Evolutionary conservation across 2,113 vertebrate species (phyloP).

Genomic region (Caranx ignobilis): DNA sequence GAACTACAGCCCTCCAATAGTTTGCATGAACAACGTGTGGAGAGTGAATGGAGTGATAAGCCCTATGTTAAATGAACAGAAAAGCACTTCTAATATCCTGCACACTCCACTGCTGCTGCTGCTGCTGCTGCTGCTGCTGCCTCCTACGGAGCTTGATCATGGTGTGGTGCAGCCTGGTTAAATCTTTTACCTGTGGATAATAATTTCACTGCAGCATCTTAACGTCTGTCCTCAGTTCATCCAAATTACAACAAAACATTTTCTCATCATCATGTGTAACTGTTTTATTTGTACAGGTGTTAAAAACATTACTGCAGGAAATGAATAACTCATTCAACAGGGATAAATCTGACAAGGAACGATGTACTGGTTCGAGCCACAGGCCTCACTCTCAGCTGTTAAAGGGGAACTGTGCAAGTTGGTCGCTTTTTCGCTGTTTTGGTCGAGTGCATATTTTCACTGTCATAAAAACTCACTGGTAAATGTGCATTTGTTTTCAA

Average conservation of each 20-base stretch:
- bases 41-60: not conserved
- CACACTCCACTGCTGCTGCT: not conserved
- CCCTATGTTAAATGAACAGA: not conserved
- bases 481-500: too few relatives aligned
- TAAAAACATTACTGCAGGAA: too few relatives aligned
- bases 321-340: too few relatives aligned
- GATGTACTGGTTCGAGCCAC: too few relatives aligned
- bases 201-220: not conserved
- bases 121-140: not conserved
- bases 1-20: not conserved
- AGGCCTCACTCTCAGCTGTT: too few relatives aligned
- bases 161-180: not conserved
- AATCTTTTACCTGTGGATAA: not conserved
- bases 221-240: not conserved
- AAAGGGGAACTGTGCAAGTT: too few relatives aligned
- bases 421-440: too few relatives aligned
- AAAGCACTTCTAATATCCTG: conserved; percentile 1
- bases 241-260: too few relatives aligned
- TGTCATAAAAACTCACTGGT: too few relatives aligned
- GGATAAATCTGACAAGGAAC: too few relatives aligned
- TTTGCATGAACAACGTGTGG: not conserved
- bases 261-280: not conserved
- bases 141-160: not conserved
- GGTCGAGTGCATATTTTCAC: too few relatives aligned
- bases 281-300: too few relatives aligned